Percentiles rank a stretch among this genome's conserved stretches.
Evolutionary conservation across 2,113 vertebrate genomes (phyloP).

Genomic region (Capreolus pygargus): DNA sequence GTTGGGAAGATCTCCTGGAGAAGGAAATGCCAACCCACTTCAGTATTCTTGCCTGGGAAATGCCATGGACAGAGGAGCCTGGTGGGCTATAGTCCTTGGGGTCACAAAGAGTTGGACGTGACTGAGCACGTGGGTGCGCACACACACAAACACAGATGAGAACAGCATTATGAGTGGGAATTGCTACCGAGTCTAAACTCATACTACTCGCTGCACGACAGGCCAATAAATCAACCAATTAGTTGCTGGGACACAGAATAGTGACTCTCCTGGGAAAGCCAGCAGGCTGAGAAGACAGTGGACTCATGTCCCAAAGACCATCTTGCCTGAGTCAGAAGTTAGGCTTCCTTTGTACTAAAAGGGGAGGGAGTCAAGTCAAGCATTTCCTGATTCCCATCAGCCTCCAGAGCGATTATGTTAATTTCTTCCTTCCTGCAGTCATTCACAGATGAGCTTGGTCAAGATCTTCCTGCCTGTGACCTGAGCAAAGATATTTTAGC

Average conservation of each 20-base stretch:
- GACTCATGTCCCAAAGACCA: background rate
- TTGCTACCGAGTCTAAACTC: background rate
- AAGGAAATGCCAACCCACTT: background rate
- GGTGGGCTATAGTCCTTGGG: background rate
- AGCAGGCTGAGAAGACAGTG: background rate
- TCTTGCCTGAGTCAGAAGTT: background rate
- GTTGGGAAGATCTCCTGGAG: background rate
- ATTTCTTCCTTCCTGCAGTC: background rate
- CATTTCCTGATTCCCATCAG: background rate
- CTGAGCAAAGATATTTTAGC: background rate
- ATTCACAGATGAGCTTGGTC: background rate
- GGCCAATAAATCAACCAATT: background rate
- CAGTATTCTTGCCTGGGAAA: background rate
- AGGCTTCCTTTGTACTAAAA: background rate
- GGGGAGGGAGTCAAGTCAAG: background rate
- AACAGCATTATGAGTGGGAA: background rate
- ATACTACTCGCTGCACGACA: accelerated
- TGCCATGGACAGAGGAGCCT: background rate
- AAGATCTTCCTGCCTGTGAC: background rate
- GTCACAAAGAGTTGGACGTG: background rate
- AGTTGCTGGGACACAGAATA: background rate
- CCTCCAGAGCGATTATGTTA: background rate
- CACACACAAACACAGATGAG: background rate
- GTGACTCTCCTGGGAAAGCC: background rate
- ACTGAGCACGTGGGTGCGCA: background rate